These are phyloP conservation scores for Diorhabda elongata DNA, from an alignment of 1,140 invertebrate genomes.

Conservation along the genomic window DNA sequence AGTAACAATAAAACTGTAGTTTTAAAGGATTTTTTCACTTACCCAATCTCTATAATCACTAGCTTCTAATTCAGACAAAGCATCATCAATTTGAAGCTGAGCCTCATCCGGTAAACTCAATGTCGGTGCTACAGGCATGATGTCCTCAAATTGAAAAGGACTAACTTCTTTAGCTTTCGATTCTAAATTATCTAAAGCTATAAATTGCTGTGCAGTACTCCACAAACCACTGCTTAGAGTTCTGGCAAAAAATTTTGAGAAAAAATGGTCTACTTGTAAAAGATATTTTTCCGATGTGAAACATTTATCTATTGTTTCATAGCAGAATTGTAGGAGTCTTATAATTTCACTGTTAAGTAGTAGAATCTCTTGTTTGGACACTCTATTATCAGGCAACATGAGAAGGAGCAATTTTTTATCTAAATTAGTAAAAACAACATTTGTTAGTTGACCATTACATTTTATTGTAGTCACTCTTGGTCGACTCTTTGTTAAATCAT, in stretches of 20 bases:
- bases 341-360: conserved; percentile 51
- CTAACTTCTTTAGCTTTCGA: conserved; percentile 9
- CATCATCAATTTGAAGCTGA: conserved; percentile 72
- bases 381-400: conserved; percentile 51
- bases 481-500: conserved; percentile 56
- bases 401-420: conserved; percentile 53
- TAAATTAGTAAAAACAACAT: conserved; percentile 54
- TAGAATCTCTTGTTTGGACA: conserved; percentile 50
- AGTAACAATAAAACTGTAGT: neutral
- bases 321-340: conserved; percentile 52
- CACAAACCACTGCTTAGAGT: conserved; percentile 44
- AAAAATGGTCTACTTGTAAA: conserved; percentile 53
- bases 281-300: conserved; percentile 48
- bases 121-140: conserved; percentile 51
- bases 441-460: conserved; percentile 51
- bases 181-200: conserved; percentile 12
- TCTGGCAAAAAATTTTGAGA: conserved; percentile 52
- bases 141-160: conserved; percentile 41
- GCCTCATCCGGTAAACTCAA: conserved; percentile 69
- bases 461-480: conserved; percentile 56
- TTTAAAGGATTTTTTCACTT: conserved; percentile 26
- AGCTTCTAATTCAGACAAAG: conserved; percentile 73
- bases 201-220: conserved; percentile 34
- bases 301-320: conserved; percentile 51
- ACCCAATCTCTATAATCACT: conserved; percentile 80